These are phyloP conservation scores for Neomicropteryx cornuta DNA, from an alignment of 1,140 invertebrate species.

Conservation along the genomic window DNA sequence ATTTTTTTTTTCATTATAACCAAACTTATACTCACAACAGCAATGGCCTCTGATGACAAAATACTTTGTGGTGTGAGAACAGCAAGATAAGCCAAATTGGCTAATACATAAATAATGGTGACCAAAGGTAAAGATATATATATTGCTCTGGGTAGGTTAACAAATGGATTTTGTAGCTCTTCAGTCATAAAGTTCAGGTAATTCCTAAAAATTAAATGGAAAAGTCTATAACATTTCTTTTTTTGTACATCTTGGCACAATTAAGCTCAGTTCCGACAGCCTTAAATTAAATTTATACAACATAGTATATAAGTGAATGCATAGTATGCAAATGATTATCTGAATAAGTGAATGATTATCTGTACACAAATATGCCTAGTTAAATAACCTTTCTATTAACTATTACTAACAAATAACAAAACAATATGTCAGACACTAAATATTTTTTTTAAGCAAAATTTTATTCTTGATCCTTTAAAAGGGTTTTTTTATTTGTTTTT, in stretches of 20 bases:
- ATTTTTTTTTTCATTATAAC: too few species aligned
- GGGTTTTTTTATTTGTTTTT: too few species aligned
- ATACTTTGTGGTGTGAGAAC: conserved; percentile 78
- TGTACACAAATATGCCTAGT: too few species aligned
- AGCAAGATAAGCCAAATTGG: conserved; percentile 89
- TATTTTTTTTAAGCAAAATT: too few species aligned
- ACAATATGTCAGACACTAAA: too few species aligned
- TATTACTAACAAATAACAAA: too few species aligned
- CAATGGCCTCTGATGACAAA: conserved; percentile 80
- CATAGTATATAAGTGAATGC: conserved; percentile 5
- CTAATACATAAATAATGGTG: conserved; percentile 82
- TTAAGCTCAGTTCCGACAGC: background rate
- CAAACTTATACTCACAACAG: conserved; percentile 64
- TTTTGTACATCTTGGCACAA: too few species aligned
- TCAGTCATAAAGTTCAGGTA: conserved; percentile 97
- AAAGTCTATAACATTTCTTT: too few species aligned
- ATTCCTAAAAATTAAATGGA: conserved; percentile 49
- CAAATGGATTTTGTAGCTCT: conserved; percentile 87
- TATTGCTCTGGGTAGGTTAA: conserved; percentile 90
- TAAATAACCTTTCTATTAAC: too few species aligned
- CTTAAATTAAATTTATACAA: conserved; percentile 1
- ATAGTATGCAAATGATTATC: too few species aligned
- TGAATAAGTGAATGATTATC: too few species aligned
- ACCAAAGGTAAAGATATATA: conserved; percentile 86
- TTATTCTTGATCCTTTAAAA: too few species aligned